These are phyloP conservation scores for Lanistes nyassanus DNA, from an alignment of 1,140 invertebrate genomes.

Conservation along the genomic window DNA sequence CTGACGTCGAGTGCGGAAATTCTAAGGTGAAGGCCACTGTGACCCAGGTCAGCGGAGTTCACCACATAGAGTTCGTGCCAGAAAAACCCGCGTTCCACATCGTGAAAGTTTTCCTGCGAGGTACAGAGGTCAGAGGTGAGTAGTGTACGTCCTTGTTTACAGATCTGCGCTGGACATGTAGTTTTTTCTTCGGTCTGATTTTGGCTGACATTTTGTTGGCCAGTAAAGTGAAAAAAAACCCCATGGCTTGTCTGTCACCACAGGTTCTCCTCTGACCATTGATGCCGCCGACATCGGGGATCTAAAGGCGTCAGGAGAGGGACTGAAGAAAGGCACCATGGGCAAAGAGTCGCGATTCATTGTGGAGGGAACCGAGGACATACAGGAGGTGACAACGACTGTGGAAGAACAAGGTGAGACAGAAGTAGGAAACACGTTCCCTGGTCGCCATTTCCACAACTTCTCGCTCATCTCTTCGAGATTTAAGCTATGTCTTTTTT, in stretches of 20 bases:
- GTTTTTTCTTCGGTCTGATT: too few relatives aligned
- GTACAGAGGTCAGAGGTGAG: slow-evolving; percentile 86
- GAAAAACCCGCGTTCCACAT: slow-evolving; percentile 88
- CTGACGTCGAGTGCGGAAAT: slow-evolving; percentile 33
- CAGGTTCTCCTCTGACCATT: slow-evolving; percentile 47
- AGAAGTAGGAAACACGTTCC: background rate
- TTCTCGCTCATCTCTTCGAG: too few relatives aligned
- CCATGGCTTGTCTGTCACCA: background rate
- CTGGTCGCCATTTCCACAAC: too few relatives aligned
- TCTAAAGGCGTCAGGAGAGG: slow-evolving; percentile 68
- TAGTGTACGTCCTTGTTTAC: too few relatives aligned
- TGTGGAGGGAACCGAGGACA: slow-evolving; percentile 70
- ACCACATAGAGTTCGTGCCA: slow-evolving; percentile 84
- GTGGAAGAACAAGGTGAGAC: slow-evolving; percentile 66
- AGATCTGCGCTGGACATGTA: too few relatives aligned
- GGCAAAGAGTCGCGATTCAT: slow-evolving; percentile 73
- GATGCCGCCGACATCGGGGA: slow-evolving; percentile 53
- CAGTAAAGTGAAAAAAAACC: too few relatives aligned
- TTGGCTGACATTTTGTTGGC: too few relatives aligned
- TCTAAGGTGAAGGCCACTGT: slow-evolving; percentile 30
- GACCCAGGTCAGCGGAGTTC: slow-evolving; percentile 19
- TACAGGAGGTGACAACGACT: slow-evolving; percentile 66
- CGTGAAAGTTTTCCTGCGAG: slow-evolving; percentile 92
- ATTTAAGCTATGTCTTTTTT: too few relatives aligned
- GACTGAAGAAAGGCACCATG: slow-evolving; percentile 71